Percentiles rank a stretch among this genome's conserved stretches.
phyloP scores from a whole-genome alignment of 2,113 vertebrate genomes.

The Gambusia affinis region DNA sequence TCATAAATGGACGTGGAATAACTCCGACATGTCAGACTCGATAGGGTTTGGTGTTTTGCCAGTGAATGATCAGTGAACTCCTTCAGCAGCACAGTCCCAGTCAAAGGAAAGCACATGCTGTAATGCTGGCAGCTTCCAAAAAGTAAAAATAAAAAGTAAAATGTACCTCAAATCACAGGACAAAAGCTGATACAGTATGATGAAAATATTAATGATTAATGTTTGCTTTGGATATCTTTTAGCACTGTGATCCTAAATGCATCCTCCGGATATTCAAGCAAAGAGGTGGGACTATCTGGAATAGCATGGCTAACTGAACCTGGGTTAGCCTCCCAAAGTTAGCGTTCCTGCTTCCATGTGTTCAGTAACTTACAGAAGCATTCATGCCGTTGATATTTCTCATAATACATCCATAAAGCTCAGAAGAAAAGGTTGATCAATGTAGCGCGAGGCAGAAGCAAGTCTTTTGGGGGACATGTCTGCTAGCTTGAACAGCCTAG shows the following conservation, averaged over 20 bases:
- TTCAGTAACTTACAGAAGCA: background rate
- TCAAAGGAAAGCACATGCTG: background rate
- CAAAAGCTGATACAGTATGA: background rate
- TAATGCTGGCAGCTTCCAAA: background rate
- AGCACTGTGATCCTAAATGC: too few species aligned
- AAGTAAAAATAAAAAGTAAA: background rate
- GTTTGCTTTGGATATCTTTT: background rate
- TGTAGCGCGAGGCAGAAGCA: background rate
- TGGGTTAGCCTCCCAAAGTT: background rate
- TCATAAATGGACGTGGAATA: background rate
- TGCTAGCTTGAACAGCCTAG: too few species aligned
- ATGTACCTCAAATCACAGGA: background rate
- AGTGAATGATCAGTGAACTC: too few species aligned
- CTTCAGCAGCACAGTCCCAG: background rate
- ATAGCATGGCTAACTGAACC: background rate
- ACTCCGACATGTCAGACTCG: background rate
- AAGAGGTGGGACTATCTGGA: background rate
- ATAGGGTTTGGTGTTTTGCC: too few species aligned
- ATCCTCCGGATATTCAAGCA: too few species aligned
- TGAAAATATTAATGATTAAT: background rate
- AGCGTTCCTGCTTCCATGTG: background rate
- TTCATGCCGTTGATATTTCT: background rate
- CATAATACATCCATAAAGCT: background rate
- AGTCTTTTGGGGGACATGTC: too few species aligned
- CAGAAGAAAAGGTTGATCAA: background rate